A percentile compares a stretch with the other conserved stretches of the same genome.
These are phyloP conservation scores for Crotophaga sulcirostris DNA, from an alignment of 2,113 vertebrate genomes.

Conservation along the genomic window DNA sequence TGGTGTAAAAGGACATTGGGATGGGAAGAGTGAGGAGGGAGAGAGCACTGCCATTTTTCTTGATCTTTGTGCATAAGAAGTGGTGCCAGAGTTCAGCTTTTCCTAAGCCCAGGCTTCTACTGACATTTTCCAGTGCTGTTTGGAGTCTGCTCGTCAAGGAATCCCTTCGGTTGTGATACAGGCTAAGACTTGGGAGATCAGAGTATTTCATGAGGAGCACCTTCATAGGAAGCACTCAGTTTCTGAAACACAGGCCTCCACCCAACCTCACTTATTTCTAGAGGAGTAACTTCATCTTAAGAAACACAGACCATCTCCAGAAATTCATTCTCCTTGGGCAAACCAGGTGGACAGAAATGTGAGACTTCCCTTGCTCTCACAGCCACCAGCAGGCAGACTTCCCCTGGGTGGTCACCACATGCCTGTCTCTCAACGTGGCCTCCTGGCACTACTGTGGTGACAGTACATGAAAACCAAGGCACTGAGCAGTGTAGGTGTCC, in stretches of 20 bases:
- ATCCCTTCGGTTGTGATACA: too few species aligned
- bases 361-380: background rate
- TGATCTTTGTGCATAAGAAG: background rate
- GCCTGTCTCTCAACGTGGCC: background rate
- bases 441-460: background rate
- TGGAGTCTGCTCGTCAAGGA: background rate
- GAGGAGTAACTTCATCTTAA: background rate
- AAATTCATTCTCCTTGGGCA: background rate
- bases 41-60: background rate
- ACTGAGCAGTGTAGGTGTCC: background rate
- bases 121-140: background rate
- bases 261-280: background rate
- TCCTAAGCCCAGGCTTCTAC: background rate
- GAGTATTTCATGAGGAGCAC: background rate
- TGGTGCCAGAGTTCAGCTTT: fast-evolving
- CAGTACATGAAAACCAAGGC: background rate
- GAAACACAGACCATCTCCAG: background rate
- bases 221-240: background rate
- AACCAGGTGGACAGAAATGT: background rate
- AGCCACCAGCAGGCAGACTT: background rate
- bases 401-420: fast-evolving
- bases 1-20: background rate
- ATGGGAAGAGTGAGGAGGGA: background rate
- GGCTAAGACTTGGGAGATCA: background rate
- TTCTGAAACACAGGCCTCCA: background rate